Base-by-base conservation (phyloP, 2,888 invertebrate genomes). In the Mythimna ferrago region DNA sequence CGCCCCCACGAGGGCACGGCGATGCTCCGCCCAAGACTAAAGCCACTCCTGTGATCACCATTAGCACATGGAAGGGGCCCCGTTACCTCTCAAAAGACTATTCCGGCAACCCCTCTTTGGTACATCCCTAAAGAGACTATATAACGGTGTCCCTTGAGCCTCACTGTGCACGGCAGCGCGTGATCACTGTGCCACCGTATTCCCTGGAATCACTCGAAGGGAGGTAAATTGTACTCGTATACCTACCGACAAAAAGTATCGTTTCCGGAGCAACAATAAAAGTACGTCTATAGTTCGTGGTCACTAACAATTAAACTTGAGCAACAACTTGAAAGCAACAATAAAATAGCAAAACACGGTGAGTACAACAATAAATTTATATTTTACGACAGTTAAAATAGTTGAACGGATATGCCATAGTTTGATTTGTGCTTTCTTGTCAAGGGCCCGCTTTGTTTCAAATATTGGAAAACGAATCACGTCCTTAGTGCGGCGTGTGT, bases 381-480 rank as follows among this genome's bases (percentile, higher is more conserved):
- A 89, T 89, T 26, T 90, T 87, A 90, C 87, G 87, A 82, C 86
- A 86, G 88, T 90, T 90, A 86, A 89, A 90, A 89, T 90, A 90
- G 90, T 90, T 90, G 81, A 89, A 88, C 86, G 88, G 88, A 86
- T 89, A 86, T 86, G 82, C 81, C 84, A 88, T 87, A 89, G 91
- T 92, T 92, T 94, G 94, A 95, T 94, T 94, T 94, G 92, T 93
- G 92, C 90, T 92, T 93, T 89, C 92, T 92, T 93, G 93, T 93
- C 92, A 93, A 91, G 89, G 85, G 85, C 87, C 90, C 89, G 92
- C 89, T 92, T 94, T 94, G 94, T 94, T 94, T 94, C 92, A 91
- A 92, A 92, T 94, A 93, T 94, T 90, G 89, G 91, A 83, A 94
- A 90, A 92, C 94, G 87, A 87, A 86, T 89, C 94, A 94, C 95